Base-by-base conservation (phyloP, 2,888 invertebrate species). In the Salpingus planirostris region DNA sequence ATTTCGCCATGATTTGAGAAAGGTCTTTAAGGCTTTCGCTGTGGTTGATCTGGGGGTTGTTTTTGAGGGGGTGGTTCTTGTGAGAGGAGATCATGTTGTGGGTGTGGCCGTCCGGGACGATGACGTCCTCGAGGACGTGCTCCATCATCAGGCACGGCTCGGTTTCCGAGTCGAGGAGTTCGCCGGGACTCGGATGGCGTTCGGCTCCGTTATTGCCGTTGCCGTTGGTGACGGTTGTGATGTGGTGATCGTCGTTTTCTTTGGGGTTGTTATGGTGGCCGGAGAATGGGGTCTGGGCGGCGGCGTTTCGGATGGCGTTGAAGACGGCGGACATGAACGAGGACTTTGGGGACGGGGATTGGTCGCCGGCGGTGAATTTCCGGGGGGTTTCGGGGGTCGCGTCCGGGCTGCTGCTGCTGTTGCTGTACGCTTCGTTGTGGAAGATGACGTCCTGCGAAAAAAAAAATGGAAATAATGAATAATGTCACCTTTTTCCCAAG, bases 101-200 rank as follows among this genome's bases (percentile, higher is more conserved):
- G n/a, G 74, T 71, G 54, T 76, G 74, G 8, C 75, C 74, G 50
- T 79, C 78, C 1, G 73, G 74, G 40, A 76, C 64, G 15, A 74
- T 65, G 11, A 78, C 78, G 53, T 78, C 78, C 58, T 78, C 78
- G 38, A 75, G 50, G 14, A 77, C 85, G 30, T 81, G 82, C 52
- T 85, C 85, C 69, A 84, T 85, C 73, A 85, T 83, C 12, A 86
- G 67, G 49, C 83, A 82, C 0, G 85, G 85, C 53, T 85, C 85
- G 0, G 85, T 85, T 68, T 86, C 86, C 0, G 84, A 85, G 60
- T 86, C 85, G 21, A 86, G 67, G 60, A 86, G 69, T 53, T 85
- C 85, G 3, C 80, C 80, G 11, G 83, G 83, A 63, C 83, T 82
- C 14, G 69, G 69, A 55, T 7, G 18, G 18, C n/a, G n/a, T n/a